phyloP scores from a whole-genome alignment of 2,113 vertebrate species.

The Pleuronectes platessa region DNA sequence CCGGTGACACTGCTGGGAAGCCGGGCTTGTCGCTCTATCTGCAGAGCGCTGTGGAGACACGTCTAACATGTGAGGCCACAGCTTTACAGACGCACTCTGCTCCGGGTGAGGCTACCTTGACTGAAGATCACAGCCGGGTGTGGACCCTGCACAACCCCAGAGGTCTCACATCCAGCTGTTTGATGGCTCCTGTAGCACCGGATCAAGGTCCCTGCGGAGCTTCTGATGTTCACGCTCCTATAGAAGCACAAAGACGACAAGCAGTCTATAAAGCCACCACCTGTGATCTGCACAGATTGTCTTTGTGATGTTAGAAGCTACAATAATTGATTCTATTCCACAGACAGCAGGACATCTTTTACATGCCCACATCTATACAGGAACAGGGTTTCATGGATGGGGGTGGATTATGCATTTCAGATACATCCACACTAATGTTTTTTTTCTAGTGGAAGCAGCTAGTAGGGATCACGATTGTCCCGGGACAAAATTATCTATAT shows the following conservation, averaged over 20 bases:
- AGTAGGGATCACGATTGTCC: no score
- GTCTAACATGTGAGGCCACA: not conserved
- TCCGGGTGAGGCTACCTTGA: not conserved
- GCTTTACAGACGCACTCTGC: not conserved
- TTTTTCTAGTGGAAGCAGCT: no score
- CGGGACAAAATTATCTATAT: no score
- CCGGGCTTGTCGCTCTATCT: slow-evolving; percentile 3
- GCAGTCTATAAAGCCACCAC: not conserved
- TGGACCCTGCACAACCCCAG: slow-evolving; percentile 3
- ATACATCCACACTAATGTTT: no score
- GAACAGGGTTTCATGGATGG: no score
- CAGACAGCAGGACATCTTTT: not conserved
- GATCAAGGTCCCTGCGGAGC: not conserved
- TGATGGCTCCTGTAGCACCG: slow-evolving; percentile 7
- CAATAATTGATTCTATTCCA: not conserved
- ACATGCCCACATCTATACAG: no score
- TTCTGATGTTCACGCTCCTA: not conserved
- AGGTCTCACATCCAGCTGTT: slow-evolving; percentile 28
- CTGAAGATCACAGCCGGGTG: slow-evolving; percentile 19
- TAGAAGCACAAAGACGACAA: not conserved
- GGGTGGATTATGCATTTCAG: no score
- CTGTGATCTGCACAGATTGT: not conserved
- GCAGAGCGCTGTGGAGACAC: not conserved
- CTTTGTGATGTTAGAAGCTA: not conserved
- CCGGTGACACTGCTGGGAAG: slow-evolving; percentile 39